Percentiles rank a stretch among this genome's conserved stretches.
Conservation (phyloP, 2,888 invertebrate species). For the Perizoma flavofasciatum region DNA sequence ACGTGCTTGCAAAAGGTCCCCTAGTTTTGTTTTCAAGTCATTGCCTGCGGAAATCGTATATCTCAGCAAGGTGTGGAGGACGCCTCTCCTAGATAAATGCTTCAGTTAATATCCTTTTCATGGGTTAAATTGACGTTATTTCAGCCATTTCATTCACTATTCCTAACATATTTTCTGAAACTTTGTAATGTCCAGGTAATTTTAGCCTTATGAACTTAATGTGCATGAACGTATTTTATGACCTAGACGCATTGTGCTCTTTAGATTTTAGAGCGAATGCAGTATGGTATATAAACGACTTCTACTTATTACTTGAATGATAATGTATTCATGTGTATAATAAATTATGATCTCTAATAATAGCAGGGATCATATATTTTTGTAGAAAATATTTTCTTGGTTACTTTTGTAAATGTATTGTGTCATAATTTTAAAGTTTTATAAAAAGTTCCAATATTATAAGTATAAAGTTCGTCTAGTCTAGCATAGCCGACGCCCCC, state of each 20-base stretch:
- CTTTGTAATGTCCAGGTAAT: slow-evolving; percentile 22
- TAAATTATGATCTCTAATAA: no score
- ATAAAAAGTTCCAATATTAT: no score
- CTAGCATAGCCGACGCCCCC: slow-evolving; percentile 49
- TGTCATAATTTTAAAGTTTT: no score
- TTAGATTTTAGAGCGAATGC: no score
- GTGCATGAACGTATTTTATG: not conserved
- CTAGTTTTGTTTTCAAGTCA: slow-evolving; percentile 49
- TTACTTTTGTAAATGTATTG: no score
- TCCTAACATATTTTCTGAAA: slow-evolving; percentile 34
- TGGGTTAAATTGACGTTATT: slow-evolving; percentile 51
- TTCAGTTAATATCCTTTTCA: slow-evolving; percentile 54
- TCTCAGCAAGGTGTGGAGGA: slow-evolving; percentile 49
- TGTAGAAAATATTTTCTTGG: no score
- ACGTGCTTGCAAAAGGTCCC: slow-evolving; percentile 31
- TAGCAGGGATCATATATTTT: no score
- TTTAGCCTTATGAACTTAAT: not conserved
- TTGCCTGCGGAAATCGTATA: slow-evolving; percentile 52
- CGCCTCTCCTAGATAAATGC: slow-evolving; percentile 52
- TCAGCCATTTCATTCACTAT: slow-evolving; percentile 43
- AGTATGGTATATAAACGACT: no score
- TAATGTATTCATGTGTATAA: no score
- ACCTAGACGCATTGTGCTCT: no score
- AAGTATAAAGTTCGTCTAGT: slow-evolving; percentile 12
- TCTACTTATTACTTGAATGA: no score